Base-by-base conservation (phyloP, 2,888 invertebrate species). In the Drosophila yooni region DNA sequence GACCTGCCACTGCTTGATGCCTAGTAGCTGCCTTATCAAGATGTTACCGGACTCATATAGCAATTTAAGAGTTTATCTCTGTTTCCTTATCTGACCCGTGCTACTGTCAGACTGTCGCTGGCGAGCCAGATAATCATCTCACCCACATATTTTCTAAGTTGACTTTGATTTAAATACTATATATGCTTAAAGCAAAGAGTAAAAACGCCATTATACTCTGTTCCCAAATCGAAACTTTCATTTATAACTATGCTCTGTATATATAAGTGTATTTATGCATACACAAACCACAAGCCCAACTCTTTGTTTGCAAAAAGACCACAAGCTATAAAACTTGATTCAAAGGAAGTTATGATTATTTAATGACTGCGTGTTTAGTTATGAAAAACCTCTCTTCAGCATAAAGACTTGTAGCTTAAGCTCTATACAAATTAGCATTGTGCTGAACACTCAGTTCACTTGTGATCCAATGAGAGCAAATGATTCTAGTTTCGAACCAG, bases 21-120 rank as follows among this genome's bases (percentile, higher is more conserved):
- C 15, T 7, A 46, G 8, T 46, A 46, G 3, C 15, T 46, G 25
- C 21, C 54, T 79, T 76, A 79, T 76, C 79, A 75, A 52, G 53
- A 46, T 59, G 67, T 38, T 46, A 56, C 36, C 43, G 48, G 40
- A 40, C 36, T 63, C 57, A 57, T 48, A 38, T 54, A 58, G 53
- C 53, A 51, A 36, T 65, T 54, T 57, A 50, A 50, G 58, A 65
- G 70, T 75, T 76, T 79, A 78, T 78, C 80, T 76, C 61, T 33
- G 50, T 53, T 40, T 63, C 53, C 51, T 77, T 76, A 79, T 79
- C 80, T 58, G 53, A 29, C 46, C 53, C 50, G 59, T 67, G 76
- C 75, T 79, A 74, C 76, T 62, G 79, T 79, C 46, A 46, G 21
- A 15, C 15, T 74, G 51, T 62, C 66, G 15, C 21, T 75, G 34